A percentile compares a stretch with the other conserved stretches of the same genome.
These are phyloP conservation scores for Macrobrachium nipponense DNA, from an alignment of 1,140 invertebrate species.

Conservation along the genomic window DNA sequence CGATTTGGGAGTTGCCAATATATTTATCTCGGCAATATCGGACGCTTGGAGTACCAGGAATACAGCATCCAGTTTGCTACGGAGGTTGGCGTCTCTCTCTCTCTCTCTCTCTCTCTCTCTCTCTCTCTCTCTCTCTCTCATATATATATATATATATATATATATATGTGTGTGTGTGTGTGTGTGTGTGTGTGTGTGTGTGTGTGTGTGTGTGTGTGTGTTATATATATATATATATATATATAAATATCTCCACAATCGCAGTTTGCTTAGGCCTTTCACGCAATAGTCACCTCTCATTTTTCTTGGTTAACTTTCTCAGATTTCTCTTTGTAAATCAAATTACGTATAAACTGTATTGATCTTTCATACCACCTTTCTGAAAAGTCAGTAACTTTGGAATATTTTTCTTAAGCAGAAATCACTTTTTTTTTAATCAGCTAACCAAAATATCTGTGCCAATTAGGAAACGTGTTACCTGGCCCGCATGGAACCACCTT, in stretches of 20 bases:
- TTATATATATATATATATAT: no score
- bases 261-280: no score
- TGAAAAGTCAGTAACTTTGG: not conserved
- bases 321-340: no score
- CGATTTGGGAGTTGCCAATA: not conserved
- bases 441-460: no score
- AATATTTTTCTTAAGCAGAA: not conserved
- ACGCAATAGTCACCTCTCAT: no score
- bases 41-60: not conserved
- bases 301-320: no score
- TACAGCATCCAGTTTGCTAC: not conserved
- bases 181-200: not conserved
- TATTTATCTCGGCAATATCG: not conserved
- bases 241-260: no score
- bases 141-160: slow-evolving; percentile 4
- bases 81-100: not conserved
- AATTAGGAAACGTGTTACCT: slow-evolving; percentile 34
- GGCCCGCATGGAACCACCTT: not conserved
- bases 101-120: no score
- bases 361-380: no score
- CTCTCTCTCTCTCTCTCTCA: no score
- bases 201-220: no score
- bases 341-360: not conserved
- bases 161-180: not conserved
- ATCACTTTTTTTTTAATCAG: no score